Base-by-base conservation (phyloP, 2,113 vertebrate genomes). In the Ophthalmolycus amberensis region DNA sequence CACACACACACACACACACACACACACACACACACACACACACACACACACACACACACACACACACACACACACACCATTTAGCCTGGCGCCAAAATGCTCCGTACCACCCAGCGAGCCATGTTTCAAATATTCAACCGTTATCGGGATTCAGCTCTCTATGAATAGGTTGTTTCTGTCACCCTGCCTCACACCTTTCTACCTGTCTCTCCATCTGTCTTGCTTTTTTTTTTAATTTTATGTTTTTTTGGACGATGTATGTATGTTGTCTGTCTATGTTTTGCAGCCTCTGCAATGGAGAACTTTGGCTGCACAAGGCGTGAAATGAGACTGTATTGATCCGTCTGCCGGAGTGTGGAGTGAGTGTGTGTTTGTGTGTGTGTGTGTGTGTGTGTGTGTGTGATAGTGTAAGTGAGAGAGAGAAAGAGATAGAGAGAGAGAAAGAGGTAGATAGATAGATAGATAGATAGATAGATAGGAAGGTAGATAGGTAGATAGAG, bases 271-370 rank as follows among this genome's bases (percentile, higher is more conserved):
- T 65, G 66, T 68, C 65, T 80, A 63, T 82, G 75, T 85, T 85
- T 82, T 76, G 70, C 67, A 77, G 71, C 84, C 78, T 67, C 60
- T 81, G 69, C 75, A 78, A 69, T 67, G 62, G 71, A 86, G 69
- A 91, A 92, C 74, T 82, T 86, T 54, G 88, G 83, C 77, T 87
- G 79, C 88, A 85, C 89, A 73, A 85, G 84, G 89, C 91, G 90
- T 94, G 88, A 92, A 93, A 93, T 90, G 88, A 93, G 88, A 84
- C 71, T 48, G 15, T 89, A 94, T 94, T 83, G 93, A 94, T 92
- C 86, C 9, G 80, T 86, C 79, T 88, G 83, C 48, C 48, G 42
- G 63, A 50, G 80, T 77, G 78, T 22, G 34, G 54, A 5, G n/a
- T 56, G 63, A 9, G 76, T 79, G 75, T 69, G 73, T 77, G 67